Conservation (phyloP, 2,888 invertebrate genomes). For the Melinaea menophilus region DNA sequence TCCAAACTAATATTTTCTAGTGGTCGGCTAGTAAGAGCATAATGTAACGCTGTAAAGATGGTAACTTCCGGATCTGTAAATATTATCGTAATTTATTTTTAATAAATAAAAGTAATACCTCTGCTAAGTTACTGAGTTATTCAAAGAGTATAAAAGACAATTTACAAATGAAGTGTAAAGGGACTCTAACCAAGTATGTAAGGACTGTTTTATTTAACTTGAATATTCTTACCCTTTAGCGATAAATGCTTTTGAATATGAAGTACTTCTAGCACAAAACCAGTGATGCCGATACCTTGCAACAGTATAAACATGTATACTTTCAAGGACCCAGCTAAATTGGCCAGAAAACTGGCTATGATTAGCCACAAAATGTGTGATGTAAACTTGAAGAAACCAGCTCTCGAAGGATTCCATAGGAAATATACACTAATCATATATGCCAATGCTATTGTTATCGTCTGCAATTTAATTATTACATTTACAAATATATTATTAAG, state of each 20-base stretch:
- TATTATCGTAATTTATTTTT: not conserved
- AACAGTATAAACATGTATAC: slow-evolving; percentile 85
- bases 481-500: too few species aligned
- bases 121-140: too few species aligned
- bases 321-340: slow-evolving; percentile 85
- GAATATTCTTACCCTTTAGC: slow-evolving; percentile 54
- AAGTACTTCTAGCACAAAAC: slow-evolving; percentile 80
- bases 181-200: too few species aligned
- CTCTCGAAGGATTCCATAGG: slow-evolving; percentile 86
- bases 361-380: slow-evolving; percentile 87
- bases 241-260: slow-evolving; percentile 74
- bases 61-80: slow-evolving; percentile 67
- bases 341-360: slow-evolving; percentile 85
- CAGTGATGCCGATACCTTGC: slow-evolving; percentile 81
- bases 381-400: slow-evolving; percentile 80
- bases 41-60: slow-evolving; percentile 51
- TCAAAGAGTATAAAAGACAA: too few species aligned
- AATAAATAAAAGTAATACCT: not conserved
- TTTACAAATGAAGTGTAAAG: too few species aligned
- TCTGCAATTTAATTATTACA: slow-evolving; percentile 60
- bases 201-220: not conserved
- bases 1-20: slow-evolving; percentile 28
- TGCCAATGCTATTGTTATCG: slow-evolving; percentile 80
- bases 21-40: slow-evolving; percentile 49
- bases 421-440: slow-evolving; percentile 85